A percentile compares a stretch with the other conserved stretches of the same genome.
These are phyloP conservation scores for Brachirus orientalis DNA, from an alignment of 2,113 vertebrate genomes.

Conservation along the genomic window DNA sequence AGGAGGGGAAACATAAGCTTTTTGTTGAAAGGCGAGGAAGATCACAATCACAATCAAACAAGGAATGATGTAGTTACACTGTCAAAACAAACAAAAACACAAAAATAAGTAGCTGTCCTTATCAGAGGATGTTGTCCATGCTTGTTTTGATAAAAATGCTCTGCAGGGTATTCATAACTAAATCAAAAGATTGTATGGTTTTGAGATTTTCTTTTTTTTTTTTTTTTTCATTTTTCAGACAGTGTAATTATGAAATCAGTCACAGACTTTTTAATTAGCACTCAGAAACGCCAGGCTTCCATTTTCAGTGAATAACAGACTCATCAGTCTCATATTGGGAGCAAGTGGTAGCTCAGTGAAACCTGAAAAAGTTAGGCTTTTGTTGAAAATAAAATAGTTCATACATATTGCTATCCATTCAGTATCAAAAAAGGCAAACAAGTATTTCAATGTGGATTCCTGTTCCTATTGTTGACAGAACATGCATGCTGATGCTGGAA, in stretches of 20 bases:
- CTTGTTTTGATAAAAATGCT: neutral
- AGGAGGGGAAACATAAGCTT: constrained; percentile 92
- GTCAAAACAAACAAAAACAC: constrained; percentile 22
- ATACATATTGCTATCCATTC: no score
- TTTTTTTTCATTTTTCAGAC: neutral
- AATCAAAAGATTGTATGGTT: neutral
- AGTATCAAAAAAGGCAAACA: no score
- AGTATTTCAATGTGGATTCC: no score
- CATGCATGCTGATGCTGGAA: constrained; percentile 28
- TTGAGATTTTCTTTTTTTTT: neutral
- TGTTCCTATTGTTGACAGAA: constrained; percentile 20
- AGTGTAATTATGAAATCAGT: constrained; percentile 37
- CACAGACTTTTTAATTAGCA: constrained; percentile 64
- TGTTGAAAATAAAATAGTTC: no score
- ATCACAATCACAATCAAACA: constrained; percentile 92
- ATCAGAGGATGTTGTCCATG: neutral
- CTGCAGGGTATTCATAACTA: neutral
- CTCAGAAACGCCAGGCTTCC: constrained; percentile 24
- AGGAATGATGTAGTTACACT: constrained; percentile 96
- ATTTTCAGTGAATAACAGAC: constrained; percentile 28
- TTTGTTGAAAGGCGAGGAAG: constrained; percentile 97
- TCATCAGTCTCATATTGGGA: constrained; percentile 13
- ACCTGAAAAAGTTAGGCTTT: constrained; percentile 13
- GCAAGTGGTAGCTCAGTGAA: constrained; percentile 13
- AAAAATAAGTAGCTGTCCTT: neutral